Evolutionary conservation across 2,113 vertebrate genomes (phyloP).

Genomic region (Macroglossus sobrinus): DNA sequence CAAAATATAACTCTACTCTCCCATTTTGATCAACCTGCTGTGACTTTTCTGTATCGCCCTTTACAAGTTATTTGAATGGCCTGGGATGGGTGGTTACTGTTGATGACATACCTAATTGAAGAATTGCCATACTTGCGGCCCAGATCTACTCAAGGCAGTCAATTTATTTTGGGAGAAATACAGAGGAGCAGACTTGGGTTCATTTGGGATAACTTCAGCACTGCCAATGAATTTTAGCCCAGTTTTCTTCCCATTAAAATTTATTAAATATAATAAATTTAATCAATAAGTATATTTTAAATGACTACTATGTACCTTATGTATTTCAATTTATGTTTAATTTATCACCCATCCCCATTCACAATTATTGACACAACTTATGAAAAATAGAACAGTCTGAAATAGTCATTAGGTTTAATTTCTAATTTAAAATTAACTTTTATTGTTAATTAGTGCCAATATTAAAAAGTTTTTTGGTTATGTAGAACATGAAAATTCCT

Average conservation of each 20-base stretch:
- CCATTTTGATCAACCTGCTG: not conserved
- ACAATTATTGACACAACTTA: not conserved
- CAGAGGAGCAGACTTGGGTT: not conserved
- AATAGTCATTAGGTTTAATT: not conserved
- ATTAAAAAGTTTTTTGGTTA: not conserved
- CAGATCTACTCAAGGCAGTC: not conserved
- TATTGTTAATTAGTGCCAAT: not conserved
- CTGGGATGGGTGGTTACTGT: not conserved
- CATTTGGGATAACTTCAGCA: not conserved
- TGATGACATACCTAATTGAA: not conserved
- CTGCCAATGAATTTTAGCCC: not conserved
- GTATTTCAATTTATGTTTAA: not conserved
- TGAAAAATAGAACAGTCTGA: not conserved
- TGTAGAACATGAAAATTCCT: not conserved
- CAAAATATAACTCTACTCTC: not conserved
- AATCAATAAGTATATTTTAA: slow-evolving; percentile 6
- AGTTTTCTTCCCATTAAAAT: not conserved
- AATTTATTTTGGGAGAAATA: not conserved
- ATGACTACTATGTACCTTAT: not conserved
- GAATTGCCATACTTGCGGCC: not conserved
- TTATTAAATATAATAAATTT: not conserved
- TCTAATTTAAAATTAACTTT: not conserved
- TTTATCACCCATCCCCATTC: not conserved
- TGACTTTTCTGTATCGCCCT: not conserved
- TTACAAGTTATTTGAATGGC: not conserved